Conservation (phyloP, 2,888 invertebrate genomes). For the Lamellibrachia satsuma region DNA sequence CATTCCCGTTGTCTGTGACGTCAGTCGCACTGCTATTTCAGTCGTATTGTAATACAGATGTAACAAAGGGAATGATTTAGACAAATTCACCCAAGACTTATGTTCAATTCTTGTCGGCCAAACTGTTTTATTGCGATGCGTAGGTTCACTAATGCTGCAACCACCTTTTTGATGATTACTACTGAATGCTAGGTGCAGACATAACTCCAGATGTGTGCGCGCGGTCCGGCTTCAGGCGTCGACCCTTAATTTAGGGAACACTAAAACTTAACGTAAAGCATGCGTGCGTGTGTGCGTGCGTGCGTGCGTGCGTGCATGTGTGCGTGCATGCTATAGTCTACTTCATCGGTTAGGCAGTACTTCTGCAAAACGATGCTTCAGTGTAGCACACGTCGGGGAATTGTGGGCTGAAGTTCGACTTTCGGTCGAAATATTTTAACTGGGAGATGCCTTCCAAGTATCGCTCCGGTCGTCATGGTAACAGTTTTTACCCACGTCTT, state of each 20-base stretch:
- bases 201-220: too few relatives aligned
- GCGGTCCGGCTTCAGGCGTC: too few relatives aligned
- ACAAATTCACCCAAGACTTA: too few relatives aligned
- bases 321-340: background rate
- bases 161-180: too few relatives aligned
- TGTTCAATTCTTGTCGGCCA: too few relatives aligned
- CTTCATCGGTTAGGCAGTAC: background rate
- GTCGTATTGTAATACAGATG: background rate
- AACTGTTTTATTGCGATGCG: too few relatives aligned
- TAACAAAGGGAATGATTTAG: background rate
- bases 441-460: background rate
- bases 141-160: too few relatives aligned
- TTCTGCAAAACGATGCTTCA: background rate
- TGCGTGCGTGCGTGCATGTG: background rate
- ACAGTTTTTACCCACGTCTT: conserved; percentile 4
- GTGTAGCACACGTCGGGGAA: background rate
- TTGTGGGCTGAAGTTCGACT: background rate
- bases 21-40: background rate
- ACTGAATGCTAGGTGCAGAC: too few relatives aligned
- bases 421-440: background rate
- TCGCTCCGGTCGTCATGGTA: conserved; percentile 4
- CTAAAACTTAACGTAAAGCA: too few relatives aligned
- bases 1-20: background rate
- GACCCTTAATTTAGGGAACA: too few relatives aligned
- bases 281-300: too few relatives aligned